Evolutionary conservation across 2,113 vertebrate species (phyloP).

Genomic region (Nibea coibor): DNA sequence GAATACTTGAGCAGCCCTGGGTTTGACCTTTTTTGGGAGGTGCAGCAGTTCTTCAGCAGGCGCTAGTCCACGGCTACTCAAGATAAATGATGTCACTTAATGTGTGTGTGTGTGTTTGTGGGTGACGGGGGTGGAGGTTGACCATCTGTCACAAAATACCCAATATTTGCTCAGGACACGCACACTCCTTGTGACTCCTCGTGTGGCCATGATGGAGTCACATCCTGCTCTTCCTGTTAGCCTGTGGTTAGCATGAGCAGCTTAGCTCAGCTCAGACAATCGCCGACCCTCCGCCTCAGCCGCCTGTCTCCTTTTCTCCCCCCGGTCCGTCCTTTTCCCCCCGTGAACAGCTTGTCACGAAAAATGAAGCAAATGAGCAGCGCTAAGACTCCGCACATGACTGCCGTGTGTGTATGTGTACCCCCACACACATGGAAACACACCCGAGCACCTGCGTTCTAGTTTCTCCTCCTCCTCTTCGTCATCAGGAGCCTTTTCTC

Average conservation of each 20-base stretch:
- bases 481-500: conserved; percentile 2
- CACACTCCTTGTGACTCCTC: conserved; percentile 19
- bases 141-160: conserved; percentile 58
- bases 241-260: conserved; percentile 29
- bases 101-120: background rate
- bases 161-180: background rate
- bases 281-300: conserved; percentile 8
- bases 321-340: conserved; percentile 21
- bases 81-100: conserved; percentile 58
- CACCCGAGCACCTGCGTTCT: conserved; percentile 36
- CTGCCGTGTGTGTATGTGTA: background rate
- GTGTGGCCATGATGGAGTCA: conserved; percentile 38
- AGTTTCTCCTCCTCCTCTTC: conserved; percentile 27
- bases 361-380: conserved; percentile 54
- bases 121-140: background rate
- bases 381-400: conserved; percentile 75
- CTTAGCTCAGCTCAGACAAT: too few relatives aligned
- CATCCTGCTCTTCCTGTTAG: conserved; percentile 32
- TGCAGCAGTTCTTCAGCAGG: conserved; percentile 15
- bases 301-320: background rate
- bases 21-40: conserved; percentile 35
- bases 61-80: conserved; percentile 4
- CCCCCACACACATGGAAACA: background rate
- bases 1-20: conserved; percentile 28
- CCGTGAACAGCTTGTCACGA: conserved; percentile 37